Percentiles rank a stretch among this genome's conserved stretches.
phyloP scores from a whole-genome alignment of 2,113 vertebrate genomes.

The Dasyurus viverrinus region DNA sequence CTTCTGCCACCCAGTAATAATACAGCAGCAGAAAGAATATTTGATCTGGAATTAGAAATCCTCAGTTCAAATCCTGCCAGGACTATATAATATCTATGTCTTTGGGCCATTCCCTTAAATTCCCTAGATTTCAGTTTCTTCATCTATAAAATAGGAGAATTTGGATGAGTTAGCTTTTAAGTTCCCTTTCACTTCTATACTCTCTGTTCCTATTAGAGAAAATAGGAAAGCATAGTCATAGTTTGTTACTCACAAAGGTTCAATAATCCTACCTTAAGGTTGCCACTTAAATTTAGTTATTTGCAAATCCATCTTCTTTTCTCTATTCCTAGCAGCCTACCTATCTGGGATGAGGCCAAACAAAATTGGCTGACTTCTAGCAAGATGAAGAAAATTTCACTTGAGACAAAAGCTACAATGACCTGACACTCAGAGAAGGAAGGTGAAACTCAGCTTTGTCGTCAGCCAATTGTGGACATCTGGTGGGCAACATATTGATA shows the following conservation, averaged over 20 bases:
- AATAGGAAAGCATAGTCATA: neutral
- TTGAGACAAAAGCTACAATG: neutral
- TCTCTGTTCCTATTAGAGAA: neutral
- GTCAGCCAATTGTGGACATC: neutral
- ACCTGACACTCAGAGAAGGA: accelerated
- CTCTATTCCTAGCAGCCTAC: neutral
- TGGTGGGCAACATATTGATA: neutral
- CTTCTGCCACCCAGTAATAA: neutral
- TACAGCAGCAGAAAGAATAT: neutral
- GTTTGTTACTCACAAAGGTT: neutral
- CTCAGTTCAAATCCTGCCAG: neutral
- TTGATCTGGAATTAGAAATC: neutral
- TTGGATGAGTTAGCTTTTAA: neutral
- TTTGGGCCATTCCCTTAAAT: neutral
- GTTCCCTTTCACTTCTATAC: neutral
- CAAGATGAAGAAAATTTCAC: neutral
- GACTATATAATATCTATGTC: neutral
- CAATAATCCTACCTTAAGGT: neutral
- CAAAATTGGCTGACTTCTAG: neutral
- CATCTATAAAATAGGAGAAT: neutral
- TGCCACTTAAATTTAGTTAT: neutral
- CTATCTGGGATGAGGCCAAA: neutral
- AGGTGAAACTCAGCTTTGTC: no score
- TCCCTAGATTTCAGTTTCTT: neutral
- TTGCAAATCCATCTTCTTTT: neutral